A percentile compares a stretch with the other conserved stretches of the same genome.
phyloP scores from a whole-genome alignment of 53 echinoderm and acorn worm species.

The Pentamera pediparva region DNA sequence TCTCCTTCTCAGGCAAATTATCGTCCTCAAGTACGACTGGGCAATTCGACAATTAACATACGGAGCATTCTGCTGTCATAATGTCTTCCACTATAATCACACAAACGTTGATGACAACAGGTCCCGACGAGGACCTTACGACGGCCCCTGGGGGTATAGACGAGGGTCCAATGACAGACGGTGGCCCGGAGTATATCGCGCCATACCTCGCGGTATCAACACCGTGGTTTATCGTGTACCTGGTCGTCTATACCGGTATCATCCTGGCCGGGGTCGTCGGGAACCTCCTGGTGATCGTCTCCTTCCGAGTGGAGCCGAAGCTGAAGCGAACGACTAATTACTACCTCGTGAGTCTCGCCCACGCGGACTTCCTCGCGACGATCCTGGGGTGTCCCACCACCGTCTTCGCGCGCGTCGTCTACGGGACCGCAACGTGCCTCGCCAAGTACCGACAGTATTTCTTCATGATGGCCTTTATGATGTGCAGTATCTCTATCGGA shows the following conservation, averaged over 20 bases:
- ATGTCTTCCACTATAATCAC: too few relatives aligned
- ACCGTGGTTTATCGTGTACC: slow-evolving; percentile 11
- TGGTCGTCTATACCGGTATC: slow-evolving; percentile 7
- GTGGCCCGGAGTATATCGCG: neutral
- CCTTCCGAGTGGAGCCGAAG: slow-evolving; percentile 22
- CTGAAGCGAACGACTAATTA: slow-evolving; percentile 19
- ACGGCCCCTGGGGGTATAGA: too few relatives aligned
- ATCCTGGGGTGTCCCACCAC: neutral
- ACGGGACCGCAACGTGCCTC: slow-evolving; percentile 3
- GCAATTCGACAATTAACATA: too few relatives aligned
- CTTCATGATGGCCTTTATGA: slow-evolving; percentile 21
- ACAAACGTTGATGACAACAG: too few relatives aligned
- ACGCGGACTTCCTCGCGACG: slow-evolving; percentile 17
- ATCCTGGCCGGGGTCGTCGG: neutral
- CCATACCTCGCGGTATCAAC: slow-evolving; percentile 2
- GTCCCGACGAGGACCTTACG: too few relatives aligned
- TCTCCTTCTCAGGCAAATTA: too few relatives aligned
- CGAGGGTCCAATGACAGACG: too few relatives aligned
- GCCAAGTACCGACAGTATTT: slow-evolving; percentile 25
- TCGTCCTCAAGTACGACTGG: too few relatives aligned
- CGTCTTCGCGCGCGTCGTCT: slow-evolving; percentile 13
- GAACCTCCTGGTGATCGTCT: slow-evolving; percentile 17
- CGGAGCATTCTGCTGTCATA: too few relatives aligned
- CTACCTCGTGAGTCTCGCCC: slow-evolving; percentile 21
- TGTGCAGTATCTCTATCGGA: slow-evolving; percentile 25